phyloP scores from a whole-genome alignment of 2,797 vertebrate genomes.

The Enteromius anoplus region DNA sequence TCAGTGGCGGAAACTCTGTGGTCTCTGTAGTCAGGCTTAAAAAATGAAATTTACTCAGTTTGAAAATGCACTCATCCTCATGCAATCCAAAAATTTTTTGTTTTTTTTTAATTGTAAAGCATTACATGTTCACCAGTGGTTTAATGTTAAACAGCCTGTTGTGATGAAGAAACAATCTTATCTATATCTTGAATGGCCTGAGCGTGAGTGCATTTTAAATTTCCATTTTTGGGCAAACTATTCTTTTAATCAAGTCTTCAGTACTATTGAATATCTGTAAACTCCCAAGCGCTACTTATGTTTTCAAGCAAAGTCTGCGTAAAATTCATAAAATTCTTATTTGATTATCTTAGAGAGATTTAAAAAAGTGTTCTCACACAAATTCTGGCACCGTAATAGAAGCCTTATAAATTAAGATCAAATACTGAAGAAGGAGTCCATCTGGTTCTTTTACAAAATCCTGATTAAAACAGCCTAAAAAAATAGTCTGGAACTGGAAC shows the following conservation, averaged over 20 bases:
- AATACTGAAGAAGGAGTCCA: background rate
- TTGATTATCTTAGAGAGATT: background rate
- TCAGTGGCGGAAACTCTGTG: too few species aligned
- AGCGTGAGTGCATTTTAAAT: background rate
- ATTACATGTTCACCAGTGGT: background rate
- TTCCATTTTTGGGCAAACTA: background rate
- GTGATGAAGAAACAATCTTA: background rate
- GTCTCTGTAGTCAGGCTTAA: background rate
- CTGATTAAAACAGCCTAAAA: conserved; percentile 30
- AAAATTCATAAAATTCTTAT: background rate
- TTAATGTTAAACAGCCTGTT: background rate
- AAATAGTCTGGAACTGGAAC: background rate
- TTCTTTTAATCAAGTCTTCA: background rate
- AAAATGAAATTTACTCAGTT: too few species aligned
- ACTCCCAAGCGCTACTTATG: background rate
- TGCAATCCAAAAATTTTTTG: background rate
- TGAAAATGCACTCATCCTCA: background rate
- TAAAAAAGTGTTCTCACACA: background rate
- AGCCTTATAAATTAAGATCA: background rate
- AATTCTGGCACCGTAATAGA: background rate
- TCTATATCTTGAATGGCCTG: background rate
- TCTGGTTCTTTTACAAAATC: background rate
- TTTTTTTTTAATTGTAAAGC: background rate
- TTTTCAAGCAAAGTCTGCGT: background rate
- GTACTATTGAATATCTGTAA: background rate